A percentile compares a stretch with the other conserved stretches of the same genome.
Evolutionary conservation across 2,797 vertebrate species (phyloP).

Genomic region (Acridotheres tristis): DNA sequence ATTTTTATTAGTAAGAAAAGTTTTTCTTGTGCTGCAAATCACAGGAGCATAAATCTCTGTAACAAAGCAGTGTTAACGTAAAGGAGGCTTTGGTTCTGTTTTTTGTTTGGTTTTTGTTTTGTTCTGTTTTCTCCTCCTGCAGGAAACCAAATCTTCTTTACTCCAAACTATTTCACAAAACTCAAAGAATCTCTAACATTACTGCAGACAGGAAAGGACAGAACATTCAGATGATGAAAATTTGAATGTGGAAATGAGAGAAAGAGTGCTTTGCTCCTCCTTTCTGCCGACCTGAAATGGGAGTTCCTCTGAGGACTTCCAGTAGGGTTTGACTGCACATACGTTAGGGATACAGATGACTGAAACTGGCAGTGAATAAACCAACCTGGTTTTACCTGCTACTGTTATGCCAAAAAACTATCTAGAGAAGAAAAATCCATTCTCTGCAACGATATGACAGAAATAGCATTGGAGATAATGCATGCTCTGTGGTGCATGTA

Average conservation of each 20-base stretch:
- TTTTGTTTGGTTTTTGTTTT: not conserved
- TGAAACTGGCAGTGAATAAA: not conserved
- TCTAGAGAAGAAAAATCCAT: not conserved
- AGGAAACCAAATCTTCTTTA: not conserved
- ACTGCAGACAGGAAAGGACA: not conserved
- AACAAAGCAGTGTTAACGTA: not conserved
- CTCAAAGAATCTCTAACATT: not conserved
- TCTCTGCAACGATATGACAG: not conserved
- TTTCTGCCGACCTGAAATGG: not conserved
- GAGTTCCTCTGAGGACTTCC: not conserved
- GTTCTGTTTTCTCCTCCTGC: not conserved
- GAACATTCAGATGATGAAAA: not conserved
- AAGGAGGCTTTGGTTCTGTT: not conserved
- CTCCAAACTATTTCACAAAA: conserved; percentile 19
- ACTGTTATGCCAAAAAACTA: not conserved
- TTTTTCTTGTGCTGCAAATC: conserved; percentile 3
- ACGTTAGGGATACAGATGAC: not conserved
- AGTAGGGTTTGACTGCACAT: not conserved
- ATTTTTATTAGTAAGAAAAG: conserved; percentile 33
- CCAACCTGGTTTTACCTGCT: not conserved
- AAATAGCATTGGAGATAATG: not conserved
- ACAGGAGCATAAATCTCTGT: conserved; percentile 11
- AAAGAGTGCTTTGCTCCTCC: not conserved
- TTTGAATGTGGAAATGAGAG: not conserved
- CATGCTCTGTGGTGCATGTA: not conserved